phyloP scores from a whole-genome alignment of 2,113 vertebrate species.

The Engystomops pustulosus region DNA sequence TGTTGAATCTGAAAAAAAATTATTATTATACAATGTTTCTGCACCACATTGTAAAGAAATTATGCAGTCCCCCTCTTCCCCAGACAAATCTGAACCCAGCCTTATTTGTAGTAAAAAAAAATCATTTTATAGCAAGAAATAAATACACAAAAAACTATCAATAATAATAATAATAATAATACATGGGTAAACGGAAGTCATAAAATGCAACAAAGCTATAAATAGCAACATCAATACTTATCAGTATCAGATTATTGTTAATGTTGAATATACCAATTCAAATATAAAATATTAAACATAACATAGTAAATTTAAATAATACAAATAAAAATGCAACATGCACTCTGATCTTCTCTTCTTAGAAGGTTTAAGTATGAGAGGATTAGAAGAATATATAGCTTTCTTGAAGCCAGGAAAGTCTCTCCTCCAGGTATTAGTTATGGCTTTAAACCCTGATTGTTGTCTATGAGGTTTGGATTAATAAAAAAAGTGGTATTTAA shows the following conservation, averaged over 20 bases:
- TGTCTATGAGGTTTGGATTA: constrained; percentile 16
- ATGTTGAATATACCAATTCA: no score
- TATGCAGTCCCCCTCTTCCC: no score
- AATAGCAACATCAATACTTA: no score
- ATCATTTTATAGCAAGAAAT: background rate
- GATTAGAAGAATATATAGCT: background rate
- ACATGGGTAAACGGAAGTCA: background rate
- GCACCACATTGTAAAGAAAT: no score
- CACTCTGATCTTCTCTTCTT: no score
- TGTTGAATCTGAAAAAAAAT: no score
- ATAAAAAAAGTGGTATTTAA: background rate
- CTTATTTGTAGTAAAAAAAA: background rate
- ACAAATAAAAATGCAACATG: no score
- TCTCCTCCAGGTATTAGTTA: background rate
- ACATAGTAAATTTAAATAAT: no score
- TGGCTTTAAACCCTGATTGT: constrained; percentile 23
- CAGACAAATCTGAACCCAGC: no score
- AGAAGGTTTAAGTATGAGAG: background rate
- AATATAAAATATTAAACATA: no score
- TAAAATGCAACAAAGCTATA: background rate
- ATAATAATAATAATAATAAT: background rate
- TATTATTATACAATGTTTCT: no score
- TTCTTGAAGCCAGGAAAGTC: background rate
- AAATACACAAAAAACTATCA: background rate
- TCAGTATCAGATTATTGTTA: no score